Conservation (phyloP, 2,888 invertebrate genomes). For the Pristionchus exspectatus region DNA sequence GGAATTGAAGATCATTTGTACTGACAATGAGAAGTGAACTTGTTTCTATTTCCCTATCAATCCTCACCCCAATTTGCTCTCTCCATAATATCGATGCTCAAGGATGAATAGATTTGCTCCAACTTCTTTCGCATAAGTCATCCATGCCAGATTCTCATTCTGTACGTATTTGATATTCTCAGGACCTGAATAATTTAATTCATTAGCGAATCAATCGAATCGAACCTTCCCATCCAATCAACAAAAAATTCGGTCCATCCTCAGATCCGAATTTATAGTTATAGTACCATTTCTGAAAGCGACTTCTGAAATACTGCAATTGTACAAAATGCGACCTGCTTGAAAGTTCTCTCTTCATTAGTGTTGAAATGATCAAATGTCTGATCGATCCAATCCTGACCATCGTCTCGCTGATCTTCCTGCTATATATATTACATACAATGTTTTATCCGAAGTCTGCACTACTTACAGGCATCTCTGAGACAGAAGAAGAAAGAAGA, state of each 20-base stretch:
- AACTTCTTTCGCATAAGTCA: constrained; percentile 83
- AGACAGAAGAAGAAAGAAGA: background rate
- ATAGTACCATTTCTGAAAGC: constrained; percentile 27
- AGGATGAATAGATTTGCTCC: constrained; percentile 90
- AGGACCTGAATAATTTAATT: background rate
- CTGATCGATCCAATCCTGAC: constrained; percentile 58
- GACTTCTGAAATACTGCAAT: too few species aligned
- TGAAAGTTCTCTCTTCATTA: constrained; percentile 62
- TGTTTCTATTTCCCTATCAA: background rate
- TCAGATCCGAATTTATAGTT: constrained; percentile 38
- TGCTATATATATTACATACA: background rate
- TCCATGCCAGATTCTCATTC: constrained; percentile 81
- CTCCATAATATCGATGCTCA: constrained; percentile 95
- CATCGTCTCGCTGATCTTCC: background rate
- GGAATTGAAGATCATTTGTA: constrained; percentile 61
- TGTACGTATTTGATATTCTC: constrained; percentile 11
- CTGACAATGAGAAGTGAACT: background rate
- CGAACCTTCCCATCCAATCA: constrained; percentile 94
- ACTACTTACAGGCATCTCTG: background rate
- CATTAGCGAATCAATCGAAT: background rate
- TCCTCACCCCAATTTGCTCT: constrained; percentile 84
- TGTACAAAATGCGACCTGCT: constrained; percentile 56
- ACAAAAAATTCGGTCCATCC: constrained; percentile 90
- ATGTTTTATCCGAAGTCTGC: background rate
- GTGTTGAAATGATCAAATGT: constrained; percentile 65